Conservation (phyloP, 2,113 vertebrate genomes). For the Brachypodius melanocephalos region DNA sequence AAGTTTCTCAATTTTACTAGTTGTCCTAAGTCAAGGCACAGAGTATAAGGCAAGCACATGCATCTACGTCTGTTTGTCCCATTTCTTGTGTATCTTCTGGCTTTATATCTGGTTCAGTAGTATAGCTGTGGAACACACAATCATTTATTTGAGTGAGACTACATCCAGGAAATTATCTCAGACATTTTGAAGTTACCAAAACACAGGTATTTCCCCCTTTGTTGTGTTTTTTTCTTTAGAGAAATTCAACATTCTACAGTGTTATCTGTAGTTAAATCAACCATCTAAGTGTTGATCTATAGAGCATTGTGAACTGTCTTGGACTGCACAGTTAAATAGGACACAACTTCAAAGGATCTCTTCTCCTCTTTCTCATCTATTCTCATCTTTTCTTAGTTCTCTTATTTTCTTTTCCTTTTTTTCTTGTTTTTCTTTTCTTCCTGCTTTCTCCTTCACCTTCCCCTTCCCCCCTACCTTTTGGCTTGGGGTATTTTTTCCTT, state of each 20-base stretch:
- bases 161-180: not conserved
- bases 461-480: too few species aligned
- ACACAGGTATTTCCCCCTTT: not conserved
- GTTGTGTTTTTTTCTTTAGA: not conserved
- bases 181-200: not conserved
- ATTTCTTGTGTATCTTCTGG: not conserved
- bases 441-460: too few species aligned
- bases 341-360: not conserved
- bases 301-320: too few species aligned
- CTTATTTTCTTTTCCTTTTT: too few species aligned
- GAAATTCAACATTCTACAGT: not conserved
- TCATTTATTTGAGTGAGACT: not conserved
- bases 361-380: accelerated
- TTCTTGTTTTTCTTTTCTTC: too few species aligned
- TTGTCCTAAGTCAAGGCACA: not conserved
- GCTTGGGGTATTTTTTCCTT: not conserved
- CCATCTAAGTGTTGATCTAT: not conserved
- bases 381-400: too few species aligned
- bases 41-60: not conserved
- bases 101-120: not conserved
- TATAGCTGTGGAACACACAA: not conserved
- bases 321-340: not conserved
- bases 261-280: not conserved
- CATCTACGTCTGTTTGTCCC: not conserved
- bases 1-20: not conserved